phyloP scores from a whole-genome alignment of 2,113 vertebrate genomes.

The Rhizomys pruinosus region DNA sequence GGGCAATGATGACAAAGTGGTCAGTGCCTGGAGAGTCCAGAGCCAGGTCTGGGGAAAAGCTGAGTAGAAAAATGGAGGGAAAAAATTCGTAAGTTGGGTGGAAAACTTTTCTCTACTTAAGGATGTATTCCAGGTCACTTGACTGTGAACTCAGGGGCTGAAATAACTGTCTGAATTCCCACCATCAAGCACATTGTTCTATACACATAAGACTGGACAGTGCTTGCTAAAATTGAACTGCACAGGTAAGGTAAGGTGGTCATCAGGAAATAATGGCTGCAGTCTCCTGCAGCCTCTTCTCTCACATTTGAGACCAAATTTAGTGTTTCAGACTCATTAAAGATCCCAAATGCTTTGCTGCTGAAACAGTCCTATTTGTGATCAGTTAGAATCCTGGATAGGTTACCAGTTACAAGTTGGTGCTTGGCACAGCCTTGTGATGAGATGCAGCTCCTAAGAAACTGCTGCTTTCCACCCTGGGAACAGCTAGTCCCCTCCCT shows the following conservation, averaged over 20 bases:
- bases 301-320: not conserved
- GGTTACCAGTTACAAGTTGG: not conserved
- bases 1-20: constrained; percentile 90
- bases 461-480: not conserved
- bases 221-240: not conserved
- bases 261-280: not conserved
- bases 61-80: constrained; percentile 70
- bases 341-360: not conserved
- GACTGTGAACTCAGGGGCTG: not conserved
- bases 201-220: not conserved
- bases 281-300: not conserved
- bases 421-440: not conserved
- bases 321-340: not conserved
- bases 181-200: not conserved
- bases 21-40: constrained; percentile 90
- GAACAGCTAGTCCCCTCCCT: not conserved
- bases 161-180: constrained; percentile 30
- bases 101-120: not conserved
- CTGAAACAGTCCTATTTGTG: not conserved
- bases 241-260: not conserved
- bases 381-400: constrained; percentile 26
- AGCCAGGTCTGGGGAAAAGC: constrained; percentile 88
- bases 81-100: constrained; percentile 1
- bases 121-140: not conserved
- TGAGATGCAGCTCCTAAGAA: not conserved